These are phyloP conservation scores for Dreissena rostriformis DNA, from an alignment of 1,140 invertebrate species.

Conservation along the genomic window DNA sequence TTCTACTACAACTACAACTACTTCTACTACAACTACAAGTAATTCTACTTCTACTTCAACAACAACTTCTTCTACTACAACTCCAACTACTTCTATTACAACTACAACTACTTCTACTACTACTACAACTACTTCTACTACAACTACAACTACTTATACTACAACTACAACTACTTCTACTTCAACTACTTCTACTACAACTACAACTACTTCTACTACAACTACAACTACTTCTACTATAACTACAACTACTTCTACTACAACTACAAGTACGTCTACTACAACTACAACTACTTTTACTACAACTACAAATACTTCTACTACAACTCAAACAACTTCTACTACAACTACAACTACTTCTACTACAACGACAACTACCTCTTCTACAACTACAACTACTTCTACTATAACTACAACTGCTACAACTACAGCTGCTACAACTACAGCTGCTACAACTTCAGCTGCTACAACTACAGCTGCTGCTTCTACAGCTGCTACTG, in stretches of 20 bases:
- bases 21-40: conserved; percentile 10
- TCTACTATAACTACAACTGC: background rate
- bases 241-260: conserved; percentile 3
- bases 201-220: conserved; percentile 5
- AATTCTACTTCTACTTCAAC: no score
- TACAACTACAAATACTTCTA: conserved; percentile 3
- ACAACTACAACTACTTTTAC: conserved; percentile 3
- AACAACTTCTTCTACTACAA: conserved; percentile 1
- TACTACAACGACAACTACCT: conserved; percentile 5
- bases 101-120: background rate
- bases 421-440: conserved; percentile 7
- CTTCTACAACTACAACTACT: conserved; percentile 11
- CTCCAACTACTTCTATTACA: background rate
- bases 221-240: conserved; percentile 9
- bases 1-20: conserved; percentile 7
- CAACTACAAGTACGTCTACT: conserved; percentile 8
- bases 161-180: background rate
- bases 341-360: conserved; percentile 5
- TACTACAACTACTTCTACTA: background rate
- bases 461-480: conserved; percentile 7
- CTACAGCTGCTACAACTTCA: conserved; percentile 6
- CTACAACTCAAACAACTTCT: background rate
- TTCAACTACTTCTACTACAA: background rate
- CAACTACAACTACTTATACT: background rate
- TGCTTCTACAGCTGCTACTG: conserved; percentile 6